Evolutionary conservation across 2,888 invertebrate genomes (phyloP).

Genomic region (Drosophila putrida): DNA sequence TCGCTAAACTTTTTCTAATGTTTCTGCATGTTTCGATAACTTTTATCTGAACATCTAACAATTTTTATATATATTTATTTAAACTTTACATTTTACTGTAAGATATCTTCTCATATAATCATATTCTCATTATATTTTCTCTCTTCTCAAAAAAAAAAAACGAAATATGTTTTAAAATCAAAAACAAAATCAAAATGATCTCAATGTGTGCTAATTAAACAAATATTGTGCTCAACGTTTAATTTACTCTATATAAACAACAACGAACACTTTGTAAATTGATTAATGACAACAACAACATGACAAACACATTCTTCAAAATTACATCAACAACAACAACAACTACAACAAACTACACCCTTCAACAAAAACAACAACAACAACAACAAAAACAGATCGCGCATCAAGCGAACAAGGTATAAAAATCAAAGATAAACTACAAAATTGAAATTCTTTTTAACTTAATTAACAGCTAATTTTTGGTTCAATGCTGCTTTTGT

Average conservation of each 20-base stretch:
- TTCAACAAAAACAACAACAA: slow-evolving; percentile 38
- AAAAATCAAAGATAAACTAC: slow-evolving; percentile 59
- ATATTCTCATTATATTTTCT: slow-evolving; percentile 79
- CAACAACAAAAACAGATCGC: slow-evolving; percentile 80
- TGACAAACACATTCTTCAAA: slow-evolving; percentile 38
- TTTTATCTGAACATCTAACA: slow-evolving; percentile 57
- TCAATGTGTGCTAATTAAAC: slow-evolving; percentile 83
- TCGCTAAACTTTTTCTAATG: slow-evolving; percentile 46
- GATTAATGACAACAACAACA: slow-evolving; percentile 52
- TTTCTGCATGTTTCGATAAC: slow-evolving; percentile 71
- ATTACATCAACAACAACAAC: slow-evolving; percentile 38
- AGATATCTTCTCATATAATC: slow-evolving; percentile 77
- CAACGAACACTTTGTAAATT: slow-evolving; percentile 63
- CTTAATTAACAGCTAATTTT: slow-evolving; percentile 55
- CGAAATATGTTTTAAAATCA: slow-evolving; percentile 41
- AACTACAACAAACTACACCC: slow-evolving; percentile 55
- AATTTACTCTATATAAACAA: slow-evolving; percentile 60
- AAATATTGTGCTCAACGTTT: slow-evolving; percentile 64
- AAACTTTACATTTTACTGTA: slow-evolving; percentile 58
- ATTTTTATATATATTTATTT: slow-evolving; percentile 31
- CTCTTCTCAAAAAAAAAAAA: slow-evolving; percentile 71
- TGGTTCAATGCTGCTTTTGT: slow-evolving; percentile 56
- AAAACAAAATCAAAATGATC: slow-evolving; percentile 55
- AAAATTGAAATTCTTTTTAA: slow-evolving; percentile 65
- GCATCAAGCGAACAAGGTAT: slow-evolving; percentile 86